A percentile compares a stretch with the other conserved stretches of the same genome.
Conservation (phyloP, 2,797 vertebrate genomes). For the Phalloptychus januarius region DNA sequence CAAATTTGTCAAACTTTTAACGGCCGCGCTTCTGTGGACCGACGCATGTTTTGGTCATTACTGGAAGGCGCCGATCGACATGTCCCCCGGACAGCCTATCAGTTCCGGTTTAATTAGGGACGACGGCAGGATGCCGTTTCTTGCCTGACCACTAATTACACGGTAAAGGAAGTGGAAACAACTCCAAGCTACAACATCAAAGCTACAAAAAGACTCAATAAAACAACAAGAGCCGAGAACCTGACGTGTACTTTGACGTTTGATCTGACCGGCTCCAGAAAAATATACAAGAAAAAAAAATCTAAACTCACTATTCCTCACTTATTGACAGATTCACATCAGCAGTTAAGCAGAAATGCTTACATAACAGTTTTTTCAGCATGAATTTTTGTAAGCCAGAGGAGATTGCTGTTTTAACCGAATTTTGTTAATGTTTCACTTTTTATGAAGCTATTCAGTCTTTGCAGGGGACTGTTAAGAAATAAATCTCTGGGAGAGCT, state of each 20-base stretch:
- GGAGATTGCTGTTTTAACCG: conserved; percentile 9
- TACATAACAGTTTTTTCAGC: conserved; percentile 3
- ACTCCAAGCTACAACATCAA: conserved; percentile 42
- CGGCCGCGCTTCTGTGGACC: background rate
- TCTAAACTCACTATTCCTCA: conserved; percentile 20
- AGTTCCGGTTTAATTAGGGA: conserved; percentile 59
- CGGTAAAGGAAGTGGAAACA: conserved; percentile 33
- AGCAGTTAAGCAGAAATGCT: background rate
- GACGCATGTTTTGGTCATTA: conserved; percentile 53
- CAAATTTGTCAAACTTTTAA: conserved; percentile 14
- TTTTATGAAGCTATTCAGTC: background rate
- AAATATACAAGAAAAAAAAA: conserved; percentile 1
- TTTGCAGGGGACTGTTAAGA: background rate
- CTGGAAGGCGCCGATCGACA: conserved; percentile 37
- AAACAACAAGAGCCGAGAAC: conserved; percentile 15
- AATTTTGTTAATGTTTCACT: conserved; percentile 6
- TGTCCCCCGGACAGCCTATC: conserved; percentile 40
- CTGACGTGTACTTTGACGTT: background rate
- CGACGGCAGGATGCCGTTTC: conserved; percentile 38
- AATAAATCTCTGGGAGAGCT: background rate
- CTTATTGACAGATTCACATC: conserved; percentile 54
- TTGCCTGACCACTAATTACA: conserved; percentile 56
- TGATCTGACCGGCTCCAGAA: background rate
- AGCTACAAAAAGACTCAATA: conserved; percentile 20
- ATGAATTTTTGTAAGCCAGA: conserved; percentile 18